A percentile compares a stretch with the other conserved stretches of the same genome.
phyloP scores from a whole-genome alignment of 2,113 vertebrate species.

The Zapornia atra region DNA sequence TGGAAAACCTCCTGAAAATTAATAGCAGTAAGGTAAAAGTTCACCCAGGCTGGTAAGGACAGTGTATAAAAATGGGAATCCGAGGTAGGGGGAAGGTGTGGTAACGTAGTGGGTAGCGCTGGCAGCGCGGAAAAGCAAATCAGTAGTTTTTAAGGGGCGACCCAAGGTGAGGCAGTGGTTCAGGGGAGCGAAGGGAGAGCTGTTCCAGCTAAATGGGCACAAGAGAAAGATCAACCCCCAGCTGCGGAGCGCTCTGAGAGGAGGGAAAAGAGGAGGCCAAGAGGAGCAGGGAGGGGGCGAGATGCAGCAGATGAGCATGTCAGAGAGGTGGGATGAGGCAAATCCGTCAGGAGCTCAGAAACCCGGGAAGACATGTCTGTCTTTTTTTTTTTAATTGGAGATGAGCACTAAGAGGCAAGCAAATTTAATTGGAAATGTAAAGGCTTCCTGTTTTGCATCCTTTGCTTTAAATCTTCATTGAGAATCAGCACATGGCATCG shows the following conservation, averaged over 20 bases:
- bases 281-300: not conserved
- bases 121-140: constrained; percentile 15
- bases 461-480: constrained; percentile 49
- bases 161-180: not conserved
- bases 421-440: constrained; percentile 46
- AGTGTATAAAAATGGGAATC: not conserved
- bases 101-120: not conserved
- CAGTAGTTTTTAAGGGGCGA: not conserved
- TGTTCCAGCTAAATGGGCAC: constrained; percentile 40
- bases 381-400: not conserved
- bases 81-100: not conserved
- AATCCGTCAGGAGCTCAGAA: not conserved
- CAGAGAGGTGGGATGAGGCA: not conserved
- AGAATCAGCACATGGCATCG: constrained; percentile 14
- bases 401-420: not conserved
- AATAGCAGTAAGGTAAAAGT: not conserved
- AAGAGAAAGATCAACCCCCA: constrained; percentile 34
- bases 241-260: not conserved
- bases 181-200: not conserved
- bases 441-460: constrained; percentile 20
- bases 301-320: not conserved
- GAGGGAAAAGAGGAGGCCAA: not conserved
- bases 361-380: not conserved
- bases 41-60: not conserved
- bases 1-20: not conserved